A percentile compares a stretch with the other conserved stretches of the same genome.
Conservation (phyloP, 1,140 invertebrate genomes). For the Neotoxoptera formosana region DNA sequence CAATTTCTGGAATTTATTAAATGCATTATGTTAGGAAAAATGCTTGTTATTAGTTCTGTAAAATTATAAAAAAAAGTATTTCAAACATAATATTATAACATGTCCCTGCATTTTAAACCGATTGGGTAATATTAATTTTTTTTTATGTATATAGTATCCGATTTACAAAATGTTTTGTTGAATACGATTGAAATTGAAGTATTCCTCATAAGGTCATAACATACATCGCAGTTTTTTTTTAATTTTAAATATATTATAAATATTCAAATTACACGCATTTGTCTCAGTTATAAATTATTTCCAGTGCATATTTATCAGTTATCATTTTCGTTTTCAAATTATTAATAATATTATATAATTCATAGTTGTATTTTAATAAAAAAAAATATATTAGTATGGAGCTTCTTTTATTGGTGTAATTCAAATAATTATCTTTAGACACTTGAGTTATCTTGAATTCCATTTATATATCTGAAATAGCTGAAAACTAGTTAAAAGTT, state of each 20-base stretch:
- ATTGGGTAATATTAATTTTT: not conserved
- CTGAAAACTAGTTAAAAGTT: not conserved
- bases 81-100: not conserved
- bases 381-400: not conserved
- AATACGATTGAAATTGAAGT: not conserved
- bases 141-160: not conserved
- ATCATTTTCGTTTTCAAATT: too few relatives aligned
- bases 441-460: not conserved
- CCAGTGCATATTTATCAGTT: not conserved
- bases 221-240: not conserved
- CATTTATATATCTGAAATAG: not conserved
- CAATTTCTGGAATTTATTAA: not conserved
- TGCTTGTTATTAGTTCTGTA: not conserved
- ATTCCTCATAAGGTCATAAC: not conserved
- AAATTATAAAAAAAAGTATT: not conserved
- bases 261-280: not conserved
- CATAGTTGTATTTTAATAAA: not conserved
- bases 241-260: conserved; percentile 6
- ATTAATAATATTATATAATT: too few relatives aligned
- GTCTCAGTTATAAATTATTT: not conserved
- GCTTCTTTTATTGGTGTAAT: not conserved
- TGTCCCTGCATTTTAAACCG: not conserved
- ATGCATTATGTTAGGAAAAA: not conserved
- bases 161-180: not conserved
- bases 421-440: not conserved